phyloP scores from a whole-genome alignment of 2,113 vertebrate genomes.

The Zosterops japonicus region DNA sequence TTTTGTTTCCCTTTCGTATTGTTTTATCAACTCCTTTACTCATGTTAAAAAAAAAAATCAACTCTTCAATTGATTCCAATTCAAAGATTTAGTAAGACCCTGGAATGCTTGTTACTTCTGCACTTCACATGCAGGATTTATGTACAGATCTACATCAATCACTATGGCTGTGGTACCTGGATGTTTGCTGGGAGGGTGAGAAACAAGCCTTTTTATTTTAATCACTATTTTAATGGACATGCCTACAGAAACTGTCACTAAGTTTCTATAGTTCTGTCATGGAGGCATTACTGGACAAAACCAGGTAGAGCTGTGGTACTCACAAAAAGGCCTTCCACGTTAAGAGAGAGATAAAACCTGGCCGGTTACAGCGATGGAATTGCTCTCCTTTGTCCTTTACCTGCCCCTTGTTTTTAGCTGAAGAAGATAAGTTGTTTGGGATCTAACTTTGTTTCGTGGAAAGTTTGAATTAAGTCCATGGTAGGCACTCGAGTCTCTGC shows the following conservation, averaged over 20 bases:
- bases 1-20: constrained; percentile 4
- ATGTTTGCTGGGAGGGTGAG: background rate
- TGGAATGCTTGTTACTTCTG: background rate
- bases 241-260: background rate
- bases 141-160: constrained; percentile 42
- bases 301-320: constrained; percentile 10
- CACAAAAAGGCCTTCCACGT: background rate
- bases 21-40: background rate
- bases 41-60: background rate
- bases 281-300: background rate
- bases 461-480: too few species aligned
- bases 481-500: background rate
- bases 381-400: background rate
- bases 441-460: too few species aligned
- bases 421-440: too few species aligned
- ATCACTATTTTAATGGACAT: background rate
- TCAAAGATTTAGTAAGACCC: background rate
- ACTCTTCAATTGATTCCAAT: background rate
- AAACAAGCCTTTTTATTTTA: background rate
- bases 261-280: background rate
- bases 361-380: background rate
- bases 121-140: constrained; percentile 13
- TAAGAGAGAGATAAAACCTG: background rate
- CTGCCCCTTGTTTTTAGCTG: constrained; percentile 1
- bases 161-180: background rate